phyloP scores from a whole-genome alignment of 92 coral and sea anemone genomes.

The Anthopleura xanthogrammica region DNA sequence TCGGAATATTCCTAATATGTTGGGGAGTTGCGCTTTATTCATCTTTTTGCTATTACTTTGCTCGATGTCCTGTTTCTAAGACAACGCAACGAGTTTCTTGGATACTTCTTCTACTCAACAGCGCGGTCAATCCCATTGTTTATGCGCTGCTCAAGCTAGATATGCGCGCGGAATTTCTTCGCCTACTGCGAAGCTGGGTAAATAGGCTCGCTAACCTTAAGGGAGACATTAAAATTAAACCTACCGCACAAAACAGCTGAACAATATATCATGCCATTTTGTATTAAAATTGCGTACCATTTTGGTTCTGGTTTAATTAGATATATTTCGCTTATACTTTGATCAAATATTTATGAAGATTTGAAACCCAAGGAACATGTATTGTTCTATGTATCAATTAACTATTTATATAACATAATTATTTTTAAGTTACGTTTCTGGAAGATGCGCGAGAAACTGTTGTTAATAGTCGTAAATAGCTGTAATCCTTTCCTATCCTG shows the following conservation, averaged over 20 bases:
- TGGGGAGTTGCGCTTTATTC: conserved; percentile 51
- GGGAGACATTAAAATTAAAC: background rate
- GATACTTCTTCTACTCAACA: conserved; percentile 39
- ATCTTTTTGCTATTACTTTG: conserved; percentile 46
- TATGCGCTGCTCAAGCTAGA: conserved; percentile 48
- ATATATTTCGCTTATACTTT: no score
- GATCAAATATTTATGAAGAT: no score
- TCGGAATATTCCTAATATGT: conserved; percentile 46
- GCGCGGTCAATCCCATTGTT: conserved; percentile 50
- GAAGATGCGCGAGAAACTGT: no score
- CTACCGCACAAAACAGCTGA: background rate
- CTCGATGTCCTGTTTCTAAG: conserved; percentile 20
- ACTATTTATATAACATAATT: no score
- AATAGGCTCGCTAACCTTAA: background rate
- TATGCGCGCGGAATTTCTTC: conserved; percentile 39
- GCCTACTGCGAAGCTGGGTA: conserved; percentile 8
- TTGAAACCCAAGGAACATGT: no score
- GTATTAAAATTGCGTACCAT: background rate
- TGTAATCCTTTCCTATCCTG: no score
- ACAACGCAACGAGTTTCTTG: conserved; percentile 1
- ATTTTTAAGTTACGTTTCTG: no score
- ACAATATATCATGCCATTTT: background rate
- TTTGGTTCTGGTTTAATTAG: no score
- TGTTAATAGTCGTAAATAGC: no score
- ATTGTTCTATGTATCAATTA: no score